Base-by-base conservation (phyloP, 2,888 invertebrate species). In the Stenotaenia linearis region DNA sequence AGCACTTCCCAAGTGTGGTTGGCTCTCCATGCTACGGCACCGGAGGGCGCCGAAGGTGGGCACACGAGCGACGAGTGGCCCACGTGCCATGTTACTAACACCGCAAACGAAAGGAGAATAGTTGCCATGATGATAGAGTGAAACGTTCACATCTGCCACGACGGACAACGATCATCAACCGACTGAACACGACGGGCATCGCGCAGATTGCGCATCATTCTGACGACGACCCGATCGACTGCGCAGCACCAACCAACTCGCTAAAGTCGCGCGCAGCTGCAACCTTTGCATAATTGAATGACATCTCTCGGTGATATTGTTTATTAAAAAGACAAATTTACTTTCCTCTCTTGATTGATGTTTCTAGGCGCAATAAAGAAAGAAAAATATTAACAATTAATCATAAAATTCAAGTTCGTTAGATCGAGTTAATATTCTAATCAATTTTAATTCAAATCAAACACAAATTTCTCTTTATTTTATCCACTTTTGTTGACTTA, bases 181-280 rank as follows among this genome's bases (percentile, higher is more conserved):
- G 69, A 69, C 25, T 69, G 69, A 69, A 69, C 69, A 69, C 69
- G 69, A 69, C 69, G 69, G 69, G 69, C 69, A 69, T 69, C 69
- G 69, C 69, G 69, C 69, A 28, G 69, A 69, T 69, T 69, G 69
- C 69, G 69, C 69, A 69, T 69, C 69, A 69, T 69, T 28, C 69
- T 69, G 69, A 69, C 69, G 69, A 69, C 28, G 69, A 69, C 6
- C 28, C 69, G 69, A 15, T 69, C 25, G 12, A 69, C 69, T 69
- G 69, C 69, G 69, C 69, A 69, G 69, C 69, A 25, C 69, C 12
- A 10, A 25, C 28, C 28, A 28, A 69, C 25, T 25, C 25, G 25
- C 25, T 12, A 25, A 15, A 10, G 69, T 28, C 69, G 69, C 69
- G 69, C 69, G 69, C 69, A 69, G 69, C 69, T 69, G 69, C 69